Base-by-base conservation (phyloP, 2,113 vertebrate species). In the Sinocyclocheilus maitianheensis region DNA sequence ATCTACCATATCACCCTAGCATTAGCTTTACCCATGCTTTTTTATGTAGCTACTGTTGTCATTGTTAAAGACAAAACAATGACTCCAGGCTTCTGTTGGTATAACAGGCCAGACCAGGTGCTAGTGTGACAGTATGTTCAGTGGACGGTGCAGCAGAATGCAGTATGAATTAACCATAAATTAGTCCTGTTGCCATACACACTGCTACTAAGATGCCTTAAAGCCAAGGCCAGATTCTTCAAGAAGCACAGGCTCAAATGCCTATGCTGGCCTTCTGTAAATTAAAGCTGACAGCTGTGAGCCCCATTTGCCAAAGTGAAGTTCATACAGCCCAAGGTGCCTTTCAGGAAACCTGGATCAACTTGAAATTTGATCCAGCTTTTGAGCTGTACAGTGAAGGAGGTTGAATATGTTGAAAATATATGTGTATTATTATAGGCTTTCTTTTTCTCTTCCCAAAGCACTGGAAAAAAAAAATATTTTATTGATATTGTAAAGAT, bases 381-480 rank as follows among this genome's bases (percentile, higher is more conserved):
- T 85, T 85, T 87, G 87, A 92, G 92, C 88, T 91, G 86, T 91
- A 74, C 71, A 26, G 87, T 71, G 81, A 90, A 87, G 51, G 78
- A 89, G 76, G 82, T 77, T 60, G 86, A 84, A 85, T 80, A 82
- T 22, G 71, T 84, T 87, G 40, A 87, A 78, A 62, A 69, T 1
- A 5, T 84, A 62, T 14, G 78, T 81, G 48, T 93, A 88, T 89
- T 91, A 86, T 90, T 91, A 91, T 89, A 85, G 90, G 84, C 80
- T 71, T 22, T 48, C 37, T 72, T n/a, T 83, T 82, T 92, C 78
- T 89, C 53, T 85, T 86, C 67, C 90, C 88, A 92, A 94, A 94
- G 94, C 94, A 96, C 95, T 95, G 93, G 92, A 95, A 95, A 79
- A 85, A 86, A 48, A 12, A 11, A 89, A 91, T 93, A 93, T 93